Evolutionary conservation across 2,888 invertebrate genomes (phyloP), one percentile per base, ranked within the genome.

Genomic region (Lithophane semibrunnea): DNA sequence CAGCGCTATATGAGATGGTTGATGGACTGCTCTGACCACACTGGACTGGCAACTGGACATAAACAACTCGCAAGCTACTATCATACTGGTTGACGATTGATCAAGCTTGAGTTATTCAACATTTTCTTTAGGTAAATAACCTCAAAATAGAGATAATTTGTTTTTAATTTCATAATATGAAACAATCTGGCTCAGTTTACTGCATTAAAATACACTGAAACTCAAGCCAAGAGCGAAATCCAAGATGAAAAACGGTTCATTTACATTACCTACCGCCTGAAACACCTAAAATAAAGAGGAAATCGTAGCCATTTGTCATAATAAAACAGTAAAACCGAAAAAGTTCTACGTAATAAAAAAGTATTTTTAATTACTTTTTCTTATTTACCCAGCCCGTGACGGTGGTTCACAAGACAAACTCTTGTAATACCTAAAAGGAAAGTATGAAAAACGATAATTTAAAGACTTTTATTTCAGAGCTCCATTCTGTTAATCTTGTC

Each of bases 361-460:
- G 86, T 87, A 79, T 81, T 83, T 84, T 88, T 88, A 87, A 87
- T 87, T 87, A 85, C 77, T 83, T 88, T 87, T 85, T 81, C 70
- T 84, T 86, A 82, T 83, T 85, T 86, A 79, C 76, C 60, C 74
- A 76, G 66, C 52, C 44, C 69, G 78, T 63, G 5, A 37, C 37
- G 37, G 5, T 37, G 81, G 63, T 86, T 78, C 71, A 73, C 74
- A 73, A 82, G 79, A 84, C 75, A 70, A 84, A 78, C 71, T 71
- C 77, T 73, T 65, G 58, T 65, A 68, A 74, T 71, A 58, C 58
- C 42, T 58, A 61, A 78, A 77, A 76, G 29, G 0, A 67, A 75
- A 68, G 66, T 80, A 68, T 54, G 60, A 83, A 75, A 24, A 81
- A 66, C 63, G 47, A 24, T 81, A 29, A 56, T 67, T 81, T 71